Evolutionary conservation across 2,888 invertebrate species (phyloP).

Genomic region (Drosophila bunnanda): DNA sequence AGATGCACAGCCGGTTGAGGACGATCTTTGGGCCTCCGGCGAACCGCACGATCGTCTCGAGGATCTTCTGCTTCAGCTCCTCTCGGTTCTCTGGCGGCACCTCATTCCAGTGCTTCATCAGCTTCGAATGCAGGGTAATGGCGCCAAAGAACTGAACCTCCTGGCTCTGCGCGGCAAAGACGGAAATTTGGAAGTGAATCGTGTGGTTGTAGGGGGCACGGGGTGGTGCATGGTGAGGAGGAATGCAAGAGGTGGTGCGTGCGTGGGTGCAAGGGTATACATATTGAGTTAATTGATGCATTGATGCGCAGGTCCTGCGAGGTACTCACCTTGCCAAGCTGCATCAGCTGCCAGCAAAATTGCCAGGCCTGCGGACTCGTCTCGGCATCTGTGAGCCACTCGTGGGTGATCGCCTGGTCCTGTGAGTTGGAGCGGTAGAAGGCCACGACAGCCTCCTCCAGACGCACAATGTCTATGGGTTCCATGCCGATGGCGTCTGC

Average conservation of each 20-base stretch:
- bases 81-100: constrained; percentile 92
- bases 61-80: constrained; percentile 90
- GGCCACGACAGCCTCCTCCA: constrained; percentile 84
- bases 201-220: neutral
- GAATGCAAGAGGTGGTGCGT: constrained; percentile 5
- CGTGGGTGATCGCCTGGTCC: constrained; percentile 91
- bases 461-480: constrained; percentile 80
- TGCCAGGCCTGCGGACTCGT: constrained; percentile 95
- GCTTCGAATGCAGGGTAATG: constrained; percentile 94
- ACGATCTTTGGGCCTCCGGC: constrained; percentile 93
- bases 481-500: constrained; percentile 64
- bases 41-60: constrained; percentile 91
- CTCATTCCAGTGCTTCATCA: constrained; percentile 94
- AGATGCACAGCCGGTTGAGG: constrained; percentile 93
- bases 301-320: constrained; percentile 50
- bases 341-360: constrained; percentile 95
- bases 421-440: constrained; percentile 85
- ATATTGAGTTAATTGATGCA: constrained; percentile 46
- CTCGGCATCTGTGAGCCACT: constrained; percentile 94
- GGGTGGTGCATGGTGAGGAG: neutral
- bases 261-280: constrained; percentile 40
- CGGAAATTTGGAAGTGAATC: constrained; percentile 48
- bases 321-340: constrained; percentile 89
- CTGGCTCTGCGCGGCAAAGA: constrained; percentile 87
- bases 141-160: constrained; percentile 98